A percentile compares a stretch with the other conserved stretches of the same genome.
These are phyloP conservation scores for Leiothrix lutea DNA, from an alignment of 2,113 vertebrate species.

Conservation along the genomic window DNA sequence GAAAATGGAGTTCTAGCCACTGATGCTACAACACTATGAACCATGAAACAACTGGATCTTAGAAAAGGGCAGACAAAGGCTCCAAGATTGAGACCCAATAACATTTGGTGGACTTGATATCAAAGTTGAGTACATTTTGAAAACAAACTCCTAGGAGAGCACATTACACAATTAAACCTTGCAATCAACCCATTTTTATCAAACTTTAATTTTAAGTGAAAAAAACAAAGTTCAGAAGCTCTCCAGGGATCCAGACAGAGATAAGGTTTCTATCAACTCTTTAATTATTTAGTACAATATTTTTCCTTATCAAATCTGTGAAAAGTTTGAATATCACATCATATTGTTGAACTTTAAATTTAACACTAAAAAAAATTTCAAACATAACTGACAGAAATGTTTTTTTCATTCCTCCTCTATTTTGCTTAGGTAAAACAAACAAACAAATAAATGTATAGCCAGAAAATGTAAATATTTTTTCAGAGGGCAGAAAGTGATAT, in stretches of 20 bases:
- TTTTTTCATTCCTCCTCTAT: not conserved
- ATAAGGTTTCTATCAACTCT: not conserved
- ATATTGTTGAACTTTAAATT: not conserved
- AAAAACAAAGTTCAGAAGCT: not conserved
- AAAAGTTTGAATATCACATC: not conserved
- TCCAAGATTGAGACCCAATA: not conserved
- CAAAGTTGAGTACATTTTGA: not conserved
- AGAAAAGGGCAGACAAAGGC: not conserved
- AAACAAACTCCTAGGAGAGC: not conserved
- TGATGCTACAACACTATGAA: not conserved
- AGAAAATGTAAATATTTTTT: not conserved
- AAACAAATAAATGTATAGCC: rapidly evolving
- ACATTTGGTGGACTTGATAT: not conserved
- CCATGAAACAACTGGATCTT: not conserved
- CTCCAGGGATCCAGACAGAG: not conserved
- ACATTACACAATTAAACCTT: not conserved
- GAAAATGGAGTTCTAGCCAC: not conserved
- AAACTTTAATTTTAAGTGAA: not conserved
- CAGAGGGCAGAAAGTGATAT: not conserved
- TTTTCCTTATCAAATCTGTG: not conserved
- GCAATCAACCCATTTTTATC: not conserved
- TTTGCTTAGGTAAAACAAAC: not conserved
- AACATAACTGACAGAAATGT: not conserved
- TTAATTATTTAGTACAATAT: not conserved
- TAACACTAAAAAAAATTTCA: not conserved